These are phyloP conservation scores for Melipona bicolor DNA, from an alignment of 2,888 invertebrate species.

Conservation along the genomic window DNA sequence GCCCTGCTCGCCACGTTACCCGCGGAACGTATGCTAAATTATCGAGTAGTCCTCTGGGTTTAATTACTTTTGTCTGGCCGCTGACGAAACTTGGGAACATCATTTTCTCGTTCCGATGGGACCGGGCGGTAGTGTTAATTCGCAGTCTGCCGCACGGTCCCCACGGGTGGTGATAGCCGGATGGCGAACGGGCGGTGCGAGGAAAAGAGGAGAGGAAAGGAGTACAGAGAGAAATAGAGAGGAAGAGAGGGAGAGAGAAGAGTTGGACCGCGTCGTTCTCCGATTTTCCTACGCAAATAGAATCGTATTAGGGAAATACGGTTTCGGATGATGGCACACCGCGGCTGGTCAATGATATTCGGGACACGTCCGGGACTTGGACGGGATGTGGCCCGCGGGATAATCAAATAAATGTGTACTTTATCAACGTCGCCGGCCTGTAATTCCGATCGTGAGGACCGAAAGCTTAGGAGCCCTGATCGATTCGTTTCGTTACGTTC, in stretches of 20 bases:
- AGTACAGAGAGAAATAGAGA: neutral
- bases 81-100: conserved; percentile 64
- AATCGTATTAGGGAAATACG: conserved; percentile 61
- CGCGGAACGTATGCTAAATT: conserved; percentile 74
- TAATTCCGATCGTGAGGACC: conserved; percentile 33
- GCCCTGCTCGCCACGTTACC: conserved; percentile 24
- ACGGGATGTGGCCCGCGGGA: conserved; percentile 29
- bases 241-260: neutral
- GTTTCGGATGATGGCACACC: conserved; percentile 28
- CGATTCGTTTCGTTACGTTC: neutral
- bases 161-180: neutral
- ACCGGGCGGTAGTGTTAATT: conserved; percentile 57
- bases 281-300: conserved; percentile 61
- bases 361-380: conserved; percentile 42
- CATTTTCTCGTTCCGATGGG: conserved; percentile 66
- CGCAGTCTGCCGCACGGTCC: conserved; percentile 27
- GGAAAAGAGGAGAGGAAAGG: neutral
- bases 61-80: conserved; percentile 74
- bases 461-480: neutral
- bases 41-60: conserved; percentile 75
- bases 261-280: conserved; percentile 23
- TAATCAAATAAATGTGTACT: conserved; percentile 58
- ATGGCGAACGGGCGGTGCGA: neutral
- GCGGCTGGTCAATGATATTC: conserved; percentile 45
- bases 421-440: conserved; percentile 43